A percentile compares a stretch with the other conserved stretches of the same genome.
These are phyloP conservation scores for Nomia melanderi DNA, from an alignment of 1,140 invertebrate genomes.

Conservation along the genomic window DNA sequence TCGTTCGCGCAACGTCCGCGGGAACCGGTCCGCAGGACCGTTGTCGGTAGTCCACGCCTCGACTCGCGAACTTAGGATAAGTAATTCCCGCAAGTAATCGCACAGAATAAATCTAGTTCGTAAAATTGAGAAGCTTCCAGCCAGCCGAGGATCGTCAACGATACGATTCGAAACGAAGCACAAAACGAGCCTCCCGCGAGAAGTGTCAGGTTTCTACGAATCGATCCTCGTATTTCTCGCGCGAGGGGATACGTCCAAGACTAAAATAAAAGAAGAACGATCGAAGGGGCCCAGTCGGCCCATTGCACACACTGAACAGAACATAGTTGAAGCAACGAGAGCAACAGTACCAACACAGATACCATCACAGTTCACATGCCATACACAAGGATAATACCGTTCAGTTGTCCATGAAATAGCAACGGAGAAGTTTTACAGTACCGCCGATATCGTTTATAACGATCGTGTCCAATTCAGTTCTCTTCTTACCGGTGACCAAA, in stretches of 20 bases:
- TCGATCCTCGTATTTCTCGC: conserved; percentile 12
- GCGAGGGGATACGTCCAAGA: conserved; percentile 37
- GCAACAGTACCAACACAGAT: conserved; percentile 26
- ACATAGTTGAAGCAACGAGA: conserved; percentile 39
- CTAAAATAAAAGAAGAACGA: background rate
- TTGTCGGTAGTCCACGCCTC: conserved; percentile 13
- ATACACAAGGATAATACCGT: conserved; percentile 35
- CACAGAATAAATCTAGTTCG: conserved; percentile 48
- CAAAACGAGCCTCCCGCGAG: conserved; percentile 22
- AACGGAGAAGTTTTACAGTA: conserved; percentile 47
- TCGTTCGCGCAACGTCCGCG: background rate
- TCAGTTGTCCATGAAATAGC: conserved; percentile 44
- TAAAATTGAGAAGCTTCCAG: conserved; percentile 43
- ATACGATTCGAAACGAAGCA: conserved; percentile 24
- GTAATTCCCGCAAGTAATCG: conserved; percentile 45
- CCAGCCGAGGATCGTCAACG: conserved; percentile 22
- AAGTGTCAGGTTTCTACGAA: background rate
- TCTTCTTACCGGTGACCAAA: conserved; percentile 13
- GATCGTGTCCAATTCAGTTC: conserved; percentile 35
- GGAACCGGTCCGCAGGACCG: background rate
- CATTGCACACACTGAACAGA: conserved; percentile 37
- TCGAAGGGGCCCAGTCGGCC: background rate
- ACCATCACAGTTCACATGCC: conserved; percentile 40
- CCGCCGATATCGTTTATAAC: conserved; percentile 46
- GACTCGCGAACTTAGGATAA: conserved; percentile 42